Evolutionary conservation across 2,797 vertebrate species (phyloP), one percentile per base, ranked within the genome.

Genomic region (Champsocephalus esox): DNA sequence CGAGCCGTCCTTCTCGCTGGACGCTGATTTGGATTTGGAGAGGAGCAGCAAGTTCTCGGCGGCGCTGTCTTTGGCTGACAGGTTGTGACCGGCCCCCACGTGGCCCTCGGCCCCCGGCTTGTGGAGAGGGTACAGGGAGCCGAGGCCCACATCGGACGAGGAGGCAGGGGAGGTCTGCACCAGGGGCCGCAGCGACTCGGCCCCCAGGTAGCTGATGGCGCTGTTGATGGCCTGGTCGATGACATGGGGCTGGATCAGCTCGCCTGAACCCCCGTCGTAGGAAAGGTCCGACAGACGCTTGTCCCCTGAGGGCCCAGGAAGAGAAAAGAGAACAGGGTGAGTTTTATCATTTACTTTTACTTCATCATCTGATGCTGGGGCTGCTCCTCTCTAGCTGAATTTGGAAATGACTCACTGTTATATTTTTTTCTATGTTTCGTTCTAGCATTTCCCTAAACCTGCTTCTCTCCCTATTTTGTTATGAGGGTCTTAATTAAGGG

Each of bases 151-250:
- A 12, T 98, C 97, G 0, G 96, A 93, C 57, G 95, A 90, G 3
- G 96, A 96, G 65, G 91, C 93, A 0, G 96, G 97, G 0, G 98
- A 97, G 5, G 97, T 98, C 92, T 99, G 98, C 57, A 99, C 96
- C 52, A 99, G 93, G 0, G 98, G 98, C 41, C 98, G 96, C 84
- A 99, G 92, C 2, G 98, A 97, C 89, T 99, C 98, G 0, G 98
- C 98, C 38, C 98, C 98, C 75, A 99, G 92, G 90, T 99, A 99
- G 82, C 93, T 99, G 92, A 99, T 99, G 89, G 98, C 98, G 0
- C 98, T 99, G 93, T 99, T 99, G 90, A 99, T 99, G 92, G 98
- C 97, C 93, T 99, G 98, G 94, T 99, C 97, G 14, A 99, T 99
- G 75, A 99, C 98, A 0, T 98, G 97, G 0, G 97, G 97, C 91